Evolutionary conservation across 2,888 invertebrate genomes (phyloP), one percentile per base, ranked within the genome.

Genomic region (Parelbella ahira): DNA sequence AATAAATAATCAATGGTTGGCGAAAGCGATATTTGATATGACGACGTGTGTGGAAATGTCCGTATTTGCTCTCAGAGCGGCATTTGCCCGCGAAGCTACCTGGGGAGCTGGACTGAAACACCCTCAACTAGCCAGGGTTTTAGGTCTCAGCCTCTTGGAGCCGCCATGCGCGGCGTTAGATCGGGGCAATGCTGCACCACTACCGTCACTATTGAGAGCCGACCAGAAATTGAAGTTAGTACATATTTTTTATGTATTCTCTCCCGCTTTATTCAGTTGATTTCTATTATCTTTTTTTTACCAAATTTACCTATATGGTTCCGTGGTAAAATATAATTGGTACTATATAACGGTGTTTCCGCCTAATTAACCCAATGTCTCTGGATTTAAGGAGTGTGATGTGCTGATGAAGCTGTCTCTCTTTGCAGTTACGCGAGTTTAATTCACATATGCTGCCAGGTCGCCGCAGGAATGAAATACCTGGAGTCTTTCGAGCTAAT

Each of bases 391-490:
- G n/a, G n/a, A n/a, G n/a, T n/a, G n/a, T n/a, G n/a, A n/a, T n/a
- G n/a, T n/a, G n/a, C n/a, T n/a, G n/a, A n/a, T n/a, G n/a, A n/a
- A n/a, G n/a, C n/a, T 29, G 12, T 20, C 2, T 19, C 56, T 62
- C 57, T 54, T 88, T 90, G 11, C 90, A 95, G 95, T 72, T 94
- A 94, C 76, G 93, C 93, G 60, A 93, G 93, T 78, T 89, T 95
- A 71, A 92, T 96, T 57, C 94, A 93, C 88, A 92, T 97, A 76
- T 93, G 95, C 58, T 93, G 93, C 42, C 96, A 97, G 87, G 93
- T 97, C 60, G 94, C 97, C 48, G 95, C 95, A 37, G 97, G 97
- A 53, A 97, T 97, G 96, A 95, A 95, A 71, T 97, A 96, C 79
- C 90, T 97, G 75, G 97, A 97, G 81, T 93, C 93, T 29, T 89